phyloP scores from a whole-genome alignment of 2,888 invertebrate species.

The Ceraclea dissimilis region DNA sequence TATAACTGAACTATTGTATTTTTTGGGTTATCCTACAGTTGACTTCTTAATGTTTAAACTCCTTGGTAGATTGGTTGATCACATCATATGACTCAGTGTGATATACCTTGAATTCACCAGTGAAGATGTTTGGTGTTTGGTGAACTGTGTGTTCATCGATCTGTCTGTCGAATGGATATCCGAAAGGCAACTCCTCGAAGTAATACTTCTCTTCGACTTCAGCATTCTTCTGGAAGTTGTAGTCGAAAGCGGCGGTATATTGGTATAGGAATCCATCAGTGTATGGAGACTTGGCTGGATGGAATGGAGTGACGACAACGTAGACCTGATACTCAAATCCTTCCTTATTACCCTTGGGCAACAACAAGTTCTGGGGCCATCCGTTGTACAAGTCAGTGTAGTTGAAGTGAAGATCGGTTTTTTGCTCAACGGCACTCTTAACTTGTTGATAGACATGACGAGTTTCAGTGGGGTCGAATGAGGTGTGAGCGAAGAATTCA shows the following conservation, averaged over 20 bases:
- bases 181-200: constrained; percentile 58
- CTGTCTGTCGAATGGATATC: constrained; percentile 69
- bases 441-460: constrained; percentile 51
- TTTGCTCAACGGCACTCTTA: constrained; percentile 40
- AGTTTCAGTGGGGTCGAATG: constrained; percentile 55
- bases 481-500: constrained; percentile 53
- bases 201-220: constrained; percentile 41
- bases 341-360: constrained; percentile 63
- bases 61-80: neutral
- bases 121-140: constrained; percentile 59
- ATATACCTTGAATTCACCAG: constrained; percentile 56
- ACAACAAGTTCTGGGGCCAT: constrained; percentile 59
- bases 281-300: constrained; percentile 36
- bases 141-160: constrained; percentile 48
- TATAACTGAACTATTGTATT: neutral
- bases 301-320: constrained; percentile 52
- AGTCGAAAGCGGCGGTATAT: constrained; percentile 36
- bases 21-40: neutral
- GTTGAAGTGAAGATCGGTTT: constrained; percentile 51
- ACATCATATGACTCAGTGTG: constrained; percentile 40
- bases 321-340: constrained; percentile 61
- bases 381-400: constrained; percentile 47
- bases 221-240: constrained; percentile 31
- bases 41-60: neutral
- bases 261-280: constrained; percentile 29